Evolutionary conservation across 2,888 invertebrate species (phyloP).

Genomic region (Sisyra nigra): DNA sequence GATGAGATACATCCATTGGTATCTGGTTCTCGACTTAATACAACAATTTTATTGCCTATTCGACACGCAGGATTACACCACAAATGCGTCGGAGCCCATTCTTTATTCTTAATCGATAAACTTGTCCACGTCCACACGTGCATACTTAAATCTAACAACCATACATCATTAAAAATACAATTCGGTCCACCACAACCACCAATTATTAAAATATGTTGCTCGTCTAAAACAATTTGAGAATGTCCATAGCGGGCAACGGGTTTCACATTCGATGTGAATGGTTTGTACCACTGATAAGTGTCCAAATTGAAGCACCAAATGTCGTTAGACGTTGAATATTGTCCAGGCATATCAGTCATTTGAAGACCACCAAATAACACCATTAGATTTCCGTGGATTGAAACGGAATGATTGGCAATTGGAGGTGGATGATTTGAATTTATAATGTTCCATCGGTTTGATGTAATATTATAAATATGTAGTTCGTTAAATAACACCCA

Average conservation of each 20-base stretch:
- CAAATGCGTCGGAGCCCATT: slow-evolving; percentile 70
- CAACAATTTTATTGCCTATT: slow-evolving; percentile 60
- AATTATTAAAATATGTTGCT: slow-evolving; percentile 59
- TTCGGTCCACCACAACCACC: slow-evolving; percentile 82
- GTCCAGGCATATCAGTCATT: slow-evolving; percentile 23
- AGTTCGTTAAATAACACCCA: slow-evolving; percentile 85
- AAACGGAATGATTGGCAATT: slow-evolving; percentile 86
- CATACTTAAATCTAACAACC: slow-evolving; percentile 68
- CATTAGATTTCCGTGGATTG: slow-evolving; percentile 68
- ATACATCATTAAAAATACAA: slow-evolving; percentile 76
- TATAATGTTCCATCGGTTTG: slow-evolving; percentile 63
- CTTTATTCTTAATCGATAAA: slow-evolving; percentile 56
- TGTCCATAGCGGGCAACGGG: slow-evolving; percentile 63
- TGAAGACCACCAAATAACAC: slow-evolving; percentile 47
- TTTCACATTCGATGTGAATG: slow-evolving; percentile 32
- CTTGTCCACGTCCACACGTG: slow-evolving; percentile 57
- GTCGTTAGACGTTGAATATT: slow-evolving; percentile 51
- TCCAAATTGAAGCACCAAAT: slow-evolving; percentile 77
- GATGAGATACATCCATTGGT: slow-evolving; percentile 36
- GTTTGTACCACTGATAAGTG: slow-evolving; percentile 61
- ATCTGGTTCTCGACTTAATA: slow-evolving; percentile 46
- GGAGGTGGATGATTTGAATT: slow-evolving; percentile 53
- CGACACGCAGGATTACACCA: slow-evolving; percentile 90
- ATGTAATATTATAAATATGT: slow-evolving; percentile 67
- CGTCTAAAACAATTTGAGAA: slow-evolving; percentile 71